Percentiles rank a stretch among this genome's conserved stretches.
Conservation (phyloP, 2,888 invertebrate species). For the Therioaphis trifolii region DNA sequence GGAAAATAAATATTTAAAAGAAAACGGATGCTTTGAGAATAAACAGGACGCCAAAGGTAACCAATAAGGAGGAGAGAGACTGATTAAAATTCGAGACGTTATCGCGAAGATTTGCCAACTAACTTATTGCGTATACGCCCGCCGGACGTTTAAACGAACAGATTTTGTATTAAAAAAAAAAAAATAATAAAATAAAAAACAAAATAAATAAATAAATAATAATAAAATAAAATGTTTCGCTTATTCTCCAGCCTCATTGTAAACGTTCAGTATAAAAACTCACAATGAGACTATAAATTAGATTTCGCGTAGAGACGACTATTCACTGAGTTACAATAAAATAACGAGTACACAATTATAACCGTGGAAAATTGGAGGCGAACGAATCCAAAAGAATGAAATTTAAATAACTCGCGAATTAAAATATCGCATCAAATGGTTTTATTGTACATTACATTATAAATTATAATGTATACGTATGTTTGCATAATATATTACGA, state of each 20-base stretch:
- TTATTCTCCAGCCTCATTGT: not conserved
- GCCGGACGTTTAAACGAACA: not conserved
- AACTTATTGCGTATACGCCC: not conserved
- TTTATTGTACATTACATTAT: not conserved
- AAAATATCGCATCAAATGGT: too few relatives aligned
- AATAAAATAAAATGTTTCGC: not conserved
- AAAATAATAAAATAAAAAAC: not conserved
- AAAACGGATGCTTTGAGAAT: not conserved
- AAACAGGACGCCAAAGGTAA: not conserved
- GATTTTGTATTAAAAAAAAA: slow-evolving; percentile 12
- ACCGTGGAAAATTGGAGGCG: not conserved
- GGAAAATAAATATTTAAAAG: not conserved
- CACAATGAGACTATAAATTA: not conserved
- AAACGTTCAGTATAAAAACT: not conserved
- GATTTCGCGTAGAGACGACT: not conserved
- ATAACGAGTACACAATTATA: not conserved
- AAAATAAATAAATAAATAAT: too few relatives aligned
- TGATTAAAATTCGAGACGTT: slow-evolving; percentile 33
- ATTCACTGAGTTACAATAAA: not conserved
- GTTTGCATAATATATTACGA: not conserved
- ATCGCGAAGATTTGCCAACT: not conserved
- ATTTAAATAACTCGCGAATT: not conserved
- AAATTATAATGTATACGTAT: not conserved
- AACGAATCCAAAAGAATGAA: not conserved
- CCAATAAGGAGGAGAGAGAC: not conserved